A percentile compares a stretch with the other conserved stretches of the same genome.
Conservation (phyloP, 2,113 vertebrate species). For the Candoia aspera region DNA sequence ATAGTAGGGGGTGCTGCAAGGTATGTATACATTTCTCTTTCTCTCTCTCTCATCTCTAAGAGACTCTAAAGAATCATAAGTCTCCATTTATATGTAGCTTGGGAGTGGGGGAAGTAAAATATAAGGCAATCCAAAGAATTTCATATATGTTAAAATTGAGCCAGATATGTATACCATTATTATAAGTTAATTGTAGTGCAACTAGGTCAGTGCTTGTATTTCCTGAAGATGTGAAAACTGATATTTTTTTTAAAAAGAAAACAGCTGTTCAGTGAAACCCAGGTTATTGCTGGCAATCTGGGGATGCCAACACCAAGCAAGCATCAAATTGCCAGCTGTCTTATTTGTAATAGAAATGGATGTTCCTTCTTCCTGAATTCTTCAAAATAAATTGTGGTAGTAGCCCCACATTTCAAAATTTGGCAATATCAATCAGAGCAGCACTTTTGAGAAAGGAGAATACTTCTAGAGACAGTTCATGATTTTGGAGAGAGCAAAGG, state of each 20-base stretch:
- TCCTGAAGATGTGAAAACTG: background rate
- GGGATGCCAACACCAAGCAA: slow-evolving; percentile 8
- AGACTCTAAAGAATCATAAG: background rate
- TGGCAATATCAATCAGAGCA: background rate
- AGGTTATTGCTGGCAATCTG: slow-evolving; percentile 10
- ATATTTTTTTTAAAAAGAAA: slow-evolving; percentile 3
- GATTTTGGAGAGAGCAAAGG: background rate
- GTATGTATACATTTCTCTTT: background rate
- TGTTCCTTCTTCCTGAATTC: background rate
- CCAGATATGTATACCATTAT: slow-evolving; percentile 12
- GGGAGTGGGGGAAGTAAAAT: background rate
- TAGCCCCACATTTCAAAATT: background rate
- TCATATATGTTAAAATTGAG: background rate
- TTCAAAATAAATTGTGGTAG: background rate
- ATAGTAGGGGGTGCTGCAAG: background rate
- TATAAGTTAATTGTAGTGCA: background rate
- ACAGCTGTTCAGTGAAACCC: slow-evolving; percentile 13
- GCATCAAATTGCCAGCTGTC: background rate
- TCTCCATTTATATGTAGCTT: background rate
- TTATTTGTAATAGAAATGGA: slow-evolving; percentile 16
- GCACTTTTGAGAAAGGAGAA: background rate
- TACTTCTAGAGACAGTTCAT: background rate
- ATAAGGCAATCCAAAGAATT: background rate
- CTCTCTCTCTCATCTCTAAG: background rate
- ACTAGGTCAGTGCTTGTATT: background rate